Conservation (phyloP, 2,113 vertebrate genomes). For the Synodontis membranacea region DNA sequence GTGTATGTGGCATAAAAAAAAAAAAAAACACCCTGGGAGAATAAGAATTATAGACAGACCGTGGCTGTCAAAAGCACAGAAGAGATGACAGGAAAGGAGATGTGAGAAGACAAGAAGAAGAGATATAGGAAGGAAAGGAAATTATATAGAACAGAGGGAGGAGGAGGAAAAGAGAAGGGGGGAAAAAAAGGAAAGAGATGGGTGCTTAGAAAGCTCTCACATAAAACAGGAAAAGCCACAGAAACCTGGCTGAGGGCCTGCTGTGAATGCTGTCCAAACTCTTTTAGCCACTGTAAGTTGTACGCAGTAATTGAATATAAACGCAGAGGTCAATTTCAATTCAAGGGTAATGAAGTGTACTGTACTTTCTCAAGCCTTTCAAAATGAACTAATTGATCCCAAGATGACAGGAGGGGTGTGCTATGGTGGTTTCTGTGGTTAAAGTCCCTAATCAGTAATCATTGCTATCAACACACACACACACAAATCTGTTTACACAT, state of each 20-base stretch:
- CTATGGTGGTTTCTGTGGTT: neutral
- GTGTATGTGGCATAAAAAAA: neutral
- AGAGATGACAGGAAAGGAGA: neutral
- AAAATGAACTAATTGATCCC: conserved; percentile 34
- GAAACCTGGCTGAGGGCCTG: neutral
- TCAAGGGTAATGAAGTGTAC: conserved; percentile 31
- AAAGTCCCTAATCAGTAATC: conserved; percentile 18
- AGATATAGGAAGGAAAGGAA: conserved; percentile 4
- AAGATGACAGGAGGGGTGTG: conserved; percentile 18
- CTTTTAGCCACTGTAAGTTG: neutral
- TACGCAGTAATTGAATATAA: conserved; percentile 18
- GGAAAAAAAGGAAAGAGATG: neutral
- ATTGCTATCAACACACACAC: conserved; percentile 1
- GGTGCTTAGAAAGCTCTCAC: neutral
- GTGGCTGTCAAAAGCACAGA: conserved; percentile 1
- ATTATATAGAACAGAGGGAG: neutral
- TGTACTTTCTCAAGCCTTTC: conserved; percentile 10
- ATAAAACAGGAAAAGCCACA: neutral
- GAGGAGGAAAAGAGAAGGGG: neutral
- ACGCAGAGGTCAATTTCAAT: conserved; percentile 27
- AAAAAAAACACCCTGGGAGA: neutral
- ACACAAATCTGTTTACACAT: conserved; percentile 5
- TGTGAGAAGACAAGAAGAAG: conserved; percentile 27
- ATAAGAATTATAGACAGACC: conserved; percentile 4
- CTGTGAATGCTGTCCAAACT: conserved; percentile 18